Evolutionary conservation across 2,113 vertebrate genomes (phyloP).

Genomic region (Chinchilla lanigera): DNA sequence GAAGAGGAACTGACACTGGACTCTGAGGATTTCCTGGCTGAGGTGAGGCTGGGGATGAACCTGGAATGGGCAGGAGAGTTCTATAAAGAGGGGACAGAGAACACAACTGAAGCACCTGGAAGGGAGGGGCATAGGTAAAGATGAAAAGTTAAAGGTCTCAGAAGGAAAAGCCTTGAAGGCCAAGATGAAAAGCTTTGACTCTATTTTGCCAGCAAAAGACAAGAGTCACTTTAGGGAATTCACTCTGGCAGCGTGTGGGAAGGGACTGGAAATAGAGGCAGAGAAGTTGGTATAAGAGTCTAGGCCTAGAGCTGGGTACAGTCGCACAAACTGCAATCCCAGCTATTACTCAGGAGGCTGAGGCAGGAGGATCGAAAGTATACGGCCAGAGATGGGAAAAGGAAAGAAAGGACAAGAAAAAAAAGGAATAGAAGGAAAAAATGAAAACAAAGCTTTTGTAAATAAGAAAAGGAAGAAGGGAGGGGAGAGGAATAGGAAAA

Average conservation of each 20-base stretch:
- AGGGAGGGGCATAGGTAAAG: not conserved
- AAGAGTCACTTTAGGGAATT: not conserved
- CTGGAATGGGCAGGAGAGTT: not conserved
- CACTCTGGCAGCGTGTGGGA: not conserved
- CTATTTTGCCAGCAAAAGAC: not conserved
- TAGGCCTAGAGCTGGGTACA: not conserved
- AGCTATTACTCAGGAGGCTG: not conserved
- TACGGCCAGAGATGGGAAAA: not conserved
- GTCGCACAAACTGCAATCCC: not conserved
- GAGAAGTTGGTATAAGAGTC: not conserved
- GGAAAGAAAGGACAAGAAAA: not conserved
- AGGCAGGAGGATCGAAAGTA: not conserved
- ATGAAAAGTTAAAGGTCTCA: not conserved
- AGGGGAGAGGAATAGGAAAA: not conserved
- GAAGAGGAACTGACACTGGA: not conserved
- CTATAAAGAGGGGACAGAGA: constrained; percentile 22
- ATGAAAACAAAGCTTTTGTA: not conserved
- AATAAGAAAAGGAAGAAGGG: not conserved
- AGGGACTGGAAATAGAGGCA: not conserved
- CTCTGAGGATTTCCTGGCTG: not conserved
- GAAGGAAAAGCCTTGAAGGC: not conserved
- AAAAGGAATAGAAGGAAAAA: not conserved
- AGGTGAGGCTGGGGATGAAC: not conserved
- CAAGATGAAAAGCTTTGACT: not conserved
- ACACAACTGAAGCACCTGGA: not conserved